These are phyloP conservation scores for Denticeps clupeoides DNA, from an alignment of 2,797 vertebrate species.

Conservation along the genomic window DNA sequence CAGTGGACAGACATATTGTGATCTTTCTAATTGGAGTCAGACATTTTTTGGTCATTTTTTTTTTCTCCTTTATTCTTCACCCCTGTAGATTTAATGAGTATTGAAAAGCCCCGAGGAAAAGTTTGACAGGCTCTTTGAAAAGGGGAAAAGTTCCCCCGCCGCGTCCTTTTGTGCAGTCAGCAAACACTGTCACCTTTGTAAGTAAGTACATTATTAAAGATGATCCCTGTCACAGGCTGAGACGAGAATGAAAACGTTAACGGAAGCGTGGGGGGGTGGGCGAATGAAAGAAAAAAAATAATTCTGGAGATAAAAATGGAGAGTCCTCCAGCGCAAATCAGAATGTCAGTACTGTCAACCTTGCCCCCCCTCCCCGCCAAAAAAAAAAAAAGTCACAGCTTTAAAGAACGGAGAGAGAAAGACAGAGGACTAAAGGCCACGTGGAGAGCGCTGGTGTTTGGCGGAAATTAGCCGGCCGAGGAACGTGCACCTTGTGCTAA, in stretches of 20 bases:
- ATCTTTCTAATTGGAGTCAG: no score
- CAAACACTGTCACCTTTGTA: constrained; percentile 39
- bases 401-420: not conserved
- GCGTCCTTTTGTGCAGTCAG: constrained; percentile 35
- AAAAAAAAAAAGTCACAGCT: not conserved
- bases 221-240: constrained; percentile 37
- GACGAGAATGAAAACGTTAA: constrained; percentile 35
- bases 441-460: no score
- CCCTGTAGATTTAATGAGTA: constrained; percentile 20
- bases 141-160: constrained; percentile 19
- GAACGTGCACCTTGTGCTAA: no score
- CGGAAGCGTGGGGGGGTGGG: constrained; percentile 21
- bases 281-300: constrained; percentile 31
- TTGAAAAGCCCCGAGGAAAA: constrained; percentile 12
- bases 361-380: not conserved
- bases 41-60: no score
- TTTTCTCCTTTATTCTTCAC: not conserved
- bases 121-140: constrained; percentile 32
- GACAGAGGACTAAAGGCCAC: not conserved
- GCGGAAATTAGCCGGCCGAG: no score
- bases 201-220: constrained; percentile 44
- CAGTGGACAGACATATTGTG: no score
- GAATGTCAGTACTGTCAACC: constrained; percentile 28
- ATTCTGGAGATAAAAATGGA: constrained; percentile 47
- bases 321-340: constrained; percentile 26